Evolutionary conservation across 2,888 invertebrate genomes (phyloP).

Genomic region (Quadroppia sp.): DNA sequence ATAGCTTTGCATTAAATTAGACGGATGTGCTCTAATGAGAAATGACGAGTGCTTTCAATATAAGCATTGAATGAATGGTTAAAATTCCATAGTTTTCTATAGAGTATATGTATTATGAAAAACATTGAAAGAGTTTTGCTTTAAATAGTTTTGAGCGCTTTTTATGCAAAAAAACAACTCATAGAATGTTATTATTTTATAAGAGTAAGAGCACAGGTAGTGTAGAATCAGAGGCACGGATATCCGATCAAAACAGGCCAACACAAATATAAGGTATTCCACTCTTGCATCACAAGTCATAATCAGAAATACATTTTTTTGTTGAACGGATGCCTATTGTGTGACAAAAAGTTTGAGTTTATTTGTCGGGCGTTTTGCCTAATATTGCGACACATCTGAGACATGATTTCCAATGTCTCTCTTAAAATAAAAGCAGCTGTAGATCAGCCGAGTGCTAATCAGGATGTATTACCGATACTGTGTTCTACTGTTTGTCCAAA

Average conservation of each 20-base stretch:
- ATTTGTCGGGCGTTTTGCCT: constrained; percentile 30
- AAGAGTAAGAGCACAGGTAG: constrained; percentile 22
- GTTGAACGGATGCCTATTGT: constrained; percentile 35
- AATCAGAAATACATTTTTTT: constrained; percentile 35
- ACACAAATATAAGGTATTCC: constrained; percentile 23
- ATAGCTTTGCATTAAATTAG: constrained; percentile 34
- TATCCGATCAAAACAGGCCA: constrained; percentile 37
- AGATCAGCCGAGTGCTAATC: constrained; percentile 31
- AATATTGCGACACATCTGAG: background rate
- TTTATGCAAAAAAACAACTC: constrained; percentile 20
- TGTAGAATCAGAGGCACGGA: constrained; percentile 22
- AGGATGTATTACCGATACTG: constrained; percentile 27
- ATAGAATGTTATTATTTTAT: background rate
- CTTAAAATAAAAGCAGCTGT: constrained; percentile 39
- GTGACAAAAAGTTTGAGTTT: constrained; percentile 35
- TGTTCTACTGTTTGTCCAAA: background rate
- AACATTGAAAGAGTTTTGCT: constrained; percentile 25
- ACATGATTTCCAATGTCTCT: constrained; percentile 22
- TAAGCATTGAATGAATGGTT: constrained; percentile 30
- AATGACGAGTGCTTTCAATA: constrained; percentile 31
- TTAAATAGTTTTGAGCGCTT: constrained; percentile 9
- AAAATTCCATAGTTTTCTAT: constrained; percentile 23
- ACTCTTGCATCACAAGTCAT: constrained; percentile 37
- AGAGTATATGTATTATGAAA: background rate
- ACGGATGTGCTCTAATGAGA: constrained; percentile 36